Base-by-base conservation (phyloP, 2,113 vertebrate genomes). In the Speoplatyrhinus poulsoni region DNA sequence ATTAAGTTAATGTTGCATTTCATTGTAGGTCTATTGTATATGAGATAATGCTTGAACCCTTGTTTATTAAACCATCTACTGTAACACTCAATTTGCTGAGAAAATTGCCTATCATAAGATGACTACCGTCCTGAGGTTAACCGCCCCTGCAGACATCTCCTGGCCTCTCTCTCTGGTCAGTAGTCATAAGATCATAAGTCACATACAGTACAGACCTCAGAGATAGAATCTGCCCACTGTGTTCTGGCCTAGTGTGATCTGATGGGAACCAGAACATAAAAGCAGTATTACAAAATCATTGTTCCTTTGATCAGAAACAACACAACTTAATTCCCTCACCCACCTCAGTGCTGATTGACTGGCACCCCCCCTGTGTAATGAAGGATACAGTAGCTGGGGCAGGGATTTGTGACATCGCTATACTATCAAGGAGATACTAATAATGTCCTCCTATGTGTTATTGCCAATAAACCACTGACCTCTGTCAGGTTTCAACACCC, bases 101-200 rank as follows among this genome's bases (percentile, higher is more conserved):
- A 13, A 15, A 15, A 15, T 54, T 12, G 52, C 52, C 2, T 8
- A 16, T 15, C 5, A 13, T 15, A 13, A n/a, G 26, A 2, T 54
- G 13, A n/a, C 13, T n/a, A 6, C 13, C 12, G 52, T 6, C 9
- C 54, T 16, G 54, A 56, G 12, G 16, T 13, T 54, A 13, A 54
- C 52, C 13, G 12, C 4, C 1, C 52, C 52, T n/a, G n/a, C 49
- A 26, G 55, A 12, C 26, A 4, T 3, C 11, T 19, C 72, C 65
- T 36, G 60, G 75, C 58, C 61, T 46, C 49, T 80, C 75, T 80
- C 62, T 32, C 41, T 59, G 72, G 33, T n/a, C 15, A 36, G 32
- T 47, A 65, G 41, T 75, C 70, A 16, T 80, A 83, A 82, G 75
- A n/a, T 81, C 75, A 88, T 87, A 83, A 72, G 67, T 16, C 19